Conservation (phyloP, 2,113 vertebrate species). For the Semnornis frantzii region DNA sequence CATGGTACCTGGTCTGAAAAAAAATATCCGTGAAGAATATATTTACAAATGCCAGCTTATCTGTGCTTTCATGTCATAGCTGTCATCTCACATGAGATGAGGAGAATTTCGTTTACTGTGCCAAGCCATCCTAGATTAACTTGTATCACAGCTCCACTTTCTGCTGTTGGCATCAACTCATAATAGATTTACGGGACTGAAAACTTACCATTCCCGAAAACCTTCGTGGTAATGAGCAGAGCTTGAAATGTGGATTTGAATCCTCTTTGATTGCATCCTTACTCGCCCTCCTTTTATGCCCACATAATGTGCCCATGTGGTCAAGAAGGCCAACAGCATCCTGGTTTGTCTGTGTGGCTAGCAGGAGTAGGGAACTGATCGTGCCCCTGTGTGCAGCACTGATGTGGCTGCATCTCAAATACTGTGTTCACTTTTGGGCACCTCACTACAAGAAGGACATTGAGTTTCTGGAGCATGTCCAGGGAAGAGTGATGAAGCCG, state of each 20-base stretch:
- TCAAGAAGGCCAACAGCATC: no score
- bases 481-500: no score
- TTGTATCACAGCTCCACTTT: constrained; percentile 38
- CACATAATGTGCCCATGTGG: no score
- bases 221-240: constrained; percentile 1
- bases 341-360: no score
- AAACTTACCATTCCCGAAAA: constrained; percentile 41
- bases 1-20: constrained; percentile 26
- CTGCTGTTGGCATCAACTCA: constrained; percentile 13
- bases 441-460: no score
- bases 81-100: constrained; percentile 65
- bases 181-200: constrained; percentile 43
- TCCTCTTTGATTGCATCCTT: constrained; percentile 8
- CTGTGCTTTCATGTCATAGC: constrained; percentile 60
- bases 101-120: constrained; percentile 48
- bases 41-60: constrained; percentile 60
- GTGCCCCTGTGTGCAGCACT: no score
- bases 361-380: no score
- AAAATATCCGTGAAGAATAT: constrained; percentile 22
- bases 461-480: no score
- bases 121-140: constrained; percentile 14
- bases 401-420: no score
- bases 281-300: constrained; percentile 10
- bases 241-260: not conserved
- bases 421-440: no score